Base-by-base conservation (phyloP, 35 echinoderm and acorn worm genomes). In the Apostichopus californicus region DNA sequence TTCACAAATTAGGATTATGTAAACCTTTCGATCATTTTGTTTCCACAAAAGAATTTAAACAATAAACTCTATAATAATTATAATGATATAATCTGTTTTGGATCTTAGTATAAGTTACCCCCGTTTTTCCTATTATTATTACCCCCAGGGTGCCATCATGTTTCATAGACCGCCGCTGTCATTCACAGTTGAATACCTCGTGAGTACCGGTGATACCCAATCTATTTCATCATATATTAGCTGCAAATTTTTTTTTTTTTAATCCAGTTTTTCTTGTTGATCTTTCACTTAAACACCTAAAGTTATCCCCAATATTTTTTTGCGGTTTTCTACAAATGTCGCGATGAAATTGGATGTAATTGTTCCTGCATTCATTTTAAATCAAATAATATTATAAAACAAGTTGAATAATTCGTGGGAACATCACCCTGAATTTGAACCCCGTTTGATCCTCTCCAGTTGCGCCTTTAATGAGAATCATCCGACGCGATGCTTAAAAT, bases 331-430 rank as follows among this genome's bases (percentile, higher is more conserved):
- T 85, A 58, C 81, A 24, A 85, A 58, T 85, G 81, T 58, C 81
- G 55, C 54, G 56, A 85, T 60, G 55, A 85, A 85, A 85, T 58
- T 85, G 54, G 80, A 75, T 85, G 81, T 85, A 85, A 85, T 85
- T 85, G 81, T 85, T 85, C 81, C 81, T 85, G 54, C 81, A 15
- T 7, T 85, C 81, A 59, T 85, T 85, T 85, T 52, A 85, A 85
- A 56, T 85, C 54, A 58, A 58, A 55, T 58, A 85, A 85, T 22
- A 85, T 85, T 85, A 85, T 85, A 85, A 85, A 85, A 85, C 15
- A 85, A 58, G 57, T 59, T 85, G 55, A 12, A 59, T 85, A 58
- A 58, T 85, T 85, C 81, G 81, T 85, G 81, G 81, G 81, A 85
- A 85, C 81, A 18, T 60, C 81, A 18, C 57, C 21, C 55, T 56